Evolutionary conservation across 2,888 invertebrate species (phyloP).

Genomic region (Temnothorax rugatulus): DNA sequence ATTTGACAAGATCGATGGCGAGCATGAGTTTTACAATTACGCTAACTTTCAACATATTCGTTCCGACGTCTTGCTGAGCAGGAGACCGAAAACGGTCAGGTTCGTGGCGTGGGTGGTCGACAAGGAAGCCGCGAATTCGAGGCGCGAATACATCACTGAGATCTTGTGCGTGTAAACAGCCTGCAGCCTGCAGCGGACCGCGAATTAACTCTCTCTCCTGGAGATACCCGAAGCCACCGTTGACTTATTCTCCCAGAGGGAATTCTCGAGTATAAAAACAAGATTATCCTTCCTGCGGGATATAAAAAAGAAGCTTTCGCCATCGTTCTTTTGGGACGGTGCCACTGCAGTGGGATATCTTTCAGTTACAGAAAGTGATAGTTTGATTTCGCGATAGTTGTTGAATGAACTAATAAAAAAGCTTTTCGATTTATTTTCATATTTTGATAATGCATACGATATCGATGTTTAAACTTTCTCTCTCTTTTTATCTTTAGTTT

Average conservation of each 20-base stretch:
- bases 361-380: slow-evolving; percentile 33
- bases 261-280: slow-evolving; percentile 60
- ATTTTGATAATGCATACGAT: neutral
- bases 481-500: neutral
- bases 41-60: slow-evolving; percentile 20
- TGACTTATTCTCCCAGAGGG: slow-evolving; percentile 64
- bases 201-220: slow-evolving; percentile 74
- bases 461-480: neutral
- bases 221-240: slow-evolving; percentile 59
- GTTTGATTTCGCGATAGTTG: slow-evolving; percentile 22
- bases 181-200: slow-evolving; percentile 66
- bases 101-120: slow-evolving; percentile 73
- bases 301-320: slow-evolving; percentile 40
- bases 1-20: slow-evolving; percentile 40
- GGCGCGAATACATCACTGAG: slow-evolving; percentile 75
- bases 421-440: slow-evolving; percentile 2
- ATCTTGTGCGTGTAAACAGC: slow-evolving; percentile 77
- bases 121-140: slow-evolving; percentile 72
- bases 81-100: slow-evolving; percentile 20
- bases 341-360: slow-evolving; percentile 12
- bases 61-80: slow-evolving; percentile 11
- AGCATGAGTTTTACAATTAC: slow-evolving; percentile 30
- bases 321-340: slow-evolving; percentile 28
- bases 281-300: slow-evolving; percentile 49
- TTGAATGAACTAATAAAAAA: slow-evolving; percentile 8